Conservation (phyloP, 2,888 invertebrate genomes). For the Drosophila heteroneura region DNA sequence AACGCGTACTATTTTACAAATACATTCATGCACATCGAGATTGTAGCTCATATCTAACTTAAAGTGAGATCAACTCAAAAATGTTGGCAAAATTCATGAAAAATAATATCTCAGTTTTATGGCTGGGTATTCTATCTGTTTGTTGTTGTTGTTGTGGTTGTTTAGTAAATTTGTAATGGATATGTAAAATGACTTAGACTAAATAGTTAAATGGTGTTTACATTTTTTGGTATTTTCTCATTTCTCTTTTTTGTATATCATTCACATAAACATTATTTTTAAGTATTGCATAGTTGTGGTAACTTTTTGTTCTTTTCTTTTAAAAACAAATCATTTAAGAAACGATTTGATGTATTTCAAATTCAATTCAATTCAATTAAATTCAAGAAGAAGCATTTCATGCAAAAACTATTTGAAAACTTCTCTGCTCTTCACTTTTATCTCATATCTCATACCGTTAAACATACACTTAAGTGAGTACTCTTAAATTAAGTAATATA, state of each 20-base stretch:
- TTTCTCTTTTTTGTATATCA: conserved; percentile 19
- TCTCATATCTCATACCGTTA: conserved; percentile 47
- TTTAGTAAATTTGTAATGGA: conserved; percentile 51
- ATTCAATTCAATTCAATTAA: conserved; percentile 13
- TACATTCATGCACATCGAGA: conserved; percentile 39
- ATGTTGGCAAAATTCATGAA: not conserved
- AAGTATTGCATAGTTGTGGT: conserved; percentile 23
- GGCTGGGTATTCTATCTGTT: conserved; percentile 45
- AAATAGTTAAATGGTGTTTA: conserved; percentile 54
- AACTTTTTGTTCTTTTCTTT: not conserved
- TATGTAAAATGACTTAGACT: conserved; percentile 77
- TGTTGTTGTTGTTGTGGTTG: not conserved
- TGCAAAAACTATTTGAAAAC: conserved; percentile 53
- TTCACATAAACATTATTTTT: conserved; percentile 30
- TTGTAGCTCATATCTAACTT: conserved; percentile 18
- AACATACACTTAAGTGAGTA: conserved; percentile 67
- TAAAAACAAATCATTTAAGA: conserved; percentile 28
- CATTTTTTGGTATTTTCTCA: conserved; percentile 12
- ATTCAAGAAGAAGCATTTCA: conserved; percentile 69
- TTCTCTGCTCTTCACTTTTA: conserved; percentile 33
- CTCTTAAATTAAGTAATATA: conserved; percentile 31
- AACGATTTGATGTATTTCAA: conserved; percentile 22
- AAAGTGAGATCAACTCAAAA: conserved; percentile 26
- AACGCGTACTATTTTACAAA: conserved; percentile 49
- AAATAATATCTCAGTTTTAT: conserved; percentile 73